phyloP scores from a whole-genome alignment of 2,113 vertebrate genomes.

The Tetrax tetrax region DNA sequence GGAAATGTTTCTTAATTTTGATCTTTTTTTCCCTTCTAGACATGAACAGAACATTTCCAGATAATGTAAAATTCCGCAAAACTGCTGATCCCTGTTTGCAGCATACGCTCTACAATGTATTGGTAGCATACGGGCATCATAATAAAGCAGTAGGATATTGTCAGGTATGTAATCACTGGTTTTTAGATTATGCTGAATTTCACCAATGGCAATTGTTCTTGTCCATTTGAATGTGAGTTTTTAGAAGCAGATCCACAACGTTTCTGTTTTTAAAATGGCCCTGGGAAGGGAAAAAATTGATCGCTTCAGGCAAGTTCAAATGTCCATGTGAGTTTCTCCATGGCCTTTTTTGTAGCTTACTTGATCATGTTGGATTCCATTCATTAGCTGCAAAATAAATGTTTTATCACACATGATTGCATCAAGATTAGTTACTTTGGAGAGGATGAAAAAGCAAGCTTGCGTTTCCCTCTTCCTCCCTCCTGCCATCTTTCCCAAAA shows the following conservation, averaged over 20 bases:
- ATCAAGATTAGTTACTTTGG: neutral
- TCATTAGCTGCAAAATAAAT: neutral
- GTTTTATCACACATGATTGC: neutral
- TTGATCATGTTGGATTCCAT: neutral
- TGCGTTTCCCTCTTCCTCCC: neutral
- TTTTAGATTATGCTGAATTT: neutral
- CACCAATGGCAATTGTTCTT: neutral
- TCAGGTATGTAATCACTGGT: conserved; percentile 81
- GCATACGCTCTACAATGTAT: conserved; percentile 83
- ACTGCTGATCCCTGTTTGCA: conserved; percentile 85
- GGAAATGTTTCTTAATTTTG: neutral
- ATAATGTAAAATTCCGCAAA: conserved; percentile 89
- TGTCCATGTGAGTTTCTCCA: neutral
- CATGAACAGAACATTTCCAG: conserved; percentile 95
- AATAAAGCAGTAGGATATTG: conserved; percentile 91
- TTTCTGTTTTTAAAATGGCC: neutral
- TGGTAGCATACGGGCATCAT: conserved; percentile 92
- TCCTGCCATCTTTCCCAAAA: neutral
- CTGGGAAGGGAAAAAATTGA: neutral
- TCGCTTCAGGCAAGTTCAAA: neutral
- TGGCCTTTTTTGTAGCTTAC: neutral
- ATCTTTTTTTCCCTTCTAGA: conserved; percentile 73
- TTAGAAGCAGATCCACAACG: neutral
- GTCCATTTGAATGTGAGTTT: neutral
- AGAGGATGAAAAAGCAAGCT: neutral